Percentiles rank a stretch among this genome's conserved stretches.
phyloP scores from a whole-genome alignment of 2,888 invertebrate genomes.

The Pycnomerus fuliginosus region DNA sequence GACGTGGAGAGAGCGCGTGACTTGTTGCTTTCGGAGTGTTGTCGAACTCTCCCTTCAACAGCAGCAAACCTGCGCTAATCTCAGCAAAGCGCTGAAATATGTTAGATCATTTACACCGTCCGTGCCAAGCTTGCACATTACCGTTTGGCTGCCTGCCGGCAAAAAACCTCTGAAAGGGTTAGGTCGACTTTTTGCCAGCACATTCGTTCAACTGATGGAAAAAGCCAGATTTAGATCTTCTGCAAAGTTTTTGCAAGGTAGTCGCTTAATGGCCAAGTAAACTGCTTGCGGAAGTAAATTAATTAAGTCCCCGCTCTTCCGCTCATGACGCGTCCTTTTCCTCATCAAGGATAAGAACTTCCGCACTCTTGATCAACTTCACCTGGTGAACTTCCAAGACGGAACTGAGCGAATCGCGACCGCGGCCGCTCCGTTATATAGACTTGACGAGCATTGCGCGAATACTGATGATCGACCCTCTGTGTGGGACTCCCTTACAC shows the following conservation, averaged over 20 bases:
- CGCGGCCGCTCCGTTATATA: slow-evolving; percentile 48
- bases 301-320: too few relatives aligned
- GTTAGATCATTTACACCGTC: slow-evolving; percentile 42
- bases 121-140: slow-evolving; percentile 41
- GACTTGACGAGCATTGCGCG: slow-evolving; percentile 49
- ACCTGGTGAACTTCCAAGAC: slow-evolving; percentile 35
- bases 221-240: slow-evolving; percentile 14
- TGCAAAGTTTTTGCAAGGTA: too few relatives aligned
- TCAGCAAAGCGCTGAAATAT: slow-evolving; percentile 40
- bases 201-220: slow-evolving; percentile 7
- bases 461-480: slow-evolving; percentile 51
- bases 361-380: too few relatives aligned
- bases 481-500: slow-evolving; percentile 33
- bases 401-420: slow-evolving; percentile 45
- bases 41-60: slow-evolving; percentile 15
- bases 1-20: slow-evolving; percentile 30
- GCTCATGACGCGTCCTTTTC: too few relatives aligned
- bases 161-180: slow-evolving; percentile 25
- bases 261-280: too few relatives aligned
- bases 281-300: slow-evolving; percentile 31
- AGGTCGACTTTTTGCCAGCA: slow-evolving; percentile 27
- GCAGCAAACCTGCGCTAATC: slow-evolving; percentile 29
- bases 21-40: slow-evolving; percentile 45
- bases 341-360: too few relatives aligned
- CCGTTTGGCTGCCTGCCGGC: slow-evolving; percentile 24